A percentile compares a stretch with the other conserved stretches of the same genome.
Conservation (phyloP, 2,888 invertebrate species). For the Miltochrista miniata region DNA sequence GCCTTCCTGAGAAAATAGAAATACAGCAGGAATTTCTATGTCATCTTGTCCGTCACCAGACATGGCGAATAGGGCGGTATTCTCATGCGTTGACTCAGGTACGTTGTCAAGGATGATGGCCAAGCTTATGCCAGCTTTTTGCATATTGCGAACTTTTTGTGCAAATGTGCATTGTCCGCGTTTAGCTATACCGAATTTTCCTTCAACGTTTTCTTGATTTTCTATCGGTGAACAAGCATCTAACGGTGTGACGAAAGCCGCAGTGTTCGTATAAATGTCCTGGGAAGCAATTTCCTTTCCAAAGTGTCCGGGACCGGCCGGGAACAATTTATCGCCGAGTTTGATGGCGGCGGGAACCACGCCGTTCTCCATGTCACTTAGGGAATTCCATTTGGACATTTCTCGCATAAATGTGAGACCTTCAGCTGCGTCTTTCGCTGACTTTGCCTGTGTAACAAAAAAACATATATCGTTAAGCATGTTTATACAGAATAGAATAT, state of each 20-base stretch:
- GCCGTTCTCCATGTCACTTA: slow-evolving; percentile 84
- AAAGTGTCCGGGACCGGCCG: slow-evolving; percentile 96
- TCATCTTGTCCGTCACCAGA: slow-evolving; percentile 96
- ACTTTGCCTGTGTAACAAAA: slow-evolving; percentile 87
- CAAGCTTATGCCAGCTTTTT: slow-evolving; percentile 91
- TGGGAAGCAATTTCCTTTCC: slow-evolving; percentile 88
- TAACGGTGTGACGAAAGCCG: slow-evolving; percentile 87
- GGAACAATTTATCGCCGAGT: slow-evolving; percentile 51
- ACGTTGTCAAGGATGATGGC: slow-evolving; percentile 95
- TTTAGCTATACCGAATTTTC: slow-evolving; percentile 92
- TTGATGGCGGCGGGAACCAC: slow-evolving; percentile 63
- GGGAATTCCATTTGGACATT: slow-evolving; percentile 95
- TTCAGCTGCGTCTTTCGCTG: slow-evolving; percentile 94
- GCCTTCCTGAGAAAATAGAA: slow-evolving; percentile 92
- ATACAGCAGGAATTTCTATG: slow-evolving; percentile 95
- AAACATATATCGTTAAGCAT: not conserved
- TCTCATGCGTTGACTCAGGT: slow-evolving; percentile 88
- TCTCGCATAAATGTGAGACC: slow-evolving; percentile 98
- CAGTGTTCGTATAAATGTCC: slow-evolving; percentile 85
- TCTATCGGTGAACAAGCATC: slow-evolving; percentile 85
- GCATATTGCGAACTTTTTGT: slow-evolving; percentile 94
- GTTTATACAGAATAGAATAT: not conserved
- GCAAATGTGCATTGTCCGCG: slow-evolving; percentile 98
- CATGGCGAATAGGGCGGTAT: slow-evolving; percentile 96
- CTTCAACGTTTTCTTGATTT: slow-evolving; percentile 84